A percentile compares a stretch with the other conserved stretches of the same genome.
Conservation (phyloP, 2,113 vertebrate species). For the Apaloderma vittatum region DNA sequence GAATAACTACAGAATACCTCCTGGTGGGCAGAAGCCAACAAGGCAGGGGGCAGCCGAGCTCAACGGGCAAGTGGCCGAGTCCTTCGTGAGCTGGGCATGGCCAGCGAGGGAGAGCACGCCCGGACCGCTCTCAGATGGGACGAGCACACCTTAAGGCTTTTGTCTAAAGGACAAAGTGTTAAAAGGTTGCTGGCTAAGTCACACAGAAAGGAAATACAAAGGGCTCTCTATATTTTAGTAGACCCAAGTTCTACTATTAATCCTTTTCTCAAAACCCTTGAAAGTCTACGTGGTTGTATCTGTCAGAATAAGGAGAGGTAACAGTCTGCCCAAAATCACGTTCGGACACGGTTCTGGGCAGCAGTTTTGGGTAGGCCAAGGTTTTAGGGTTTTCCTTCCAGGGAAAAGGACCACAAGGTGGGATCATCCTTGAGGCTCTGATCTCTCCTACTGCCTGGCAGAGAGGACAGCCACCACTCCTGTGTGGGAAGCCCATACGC, state of each 20-base stretch:
- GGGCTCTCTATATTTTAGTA: background rate
- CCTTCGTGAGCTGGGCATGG: background rate
- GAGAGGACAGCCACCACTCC: background rate
- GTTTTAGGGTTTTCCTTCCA: background rate
- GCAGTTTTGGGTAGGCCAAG: background rate
- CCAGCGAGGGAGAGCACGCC: background rate
- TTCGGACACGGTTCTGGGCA: background rate
- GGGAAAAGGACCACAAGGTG: background rate
- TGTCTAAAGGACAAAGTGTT: background rate
- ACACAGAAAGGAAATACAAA: background rate
- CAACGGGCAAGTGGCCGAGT: rapidly evolving
- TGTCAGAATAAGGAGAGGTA: background rate
- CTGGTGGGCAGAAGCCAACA: background rate
- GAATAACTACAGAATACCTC: background rate
- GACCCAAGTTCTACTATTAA: background rate
- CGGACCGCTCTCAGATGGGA: background rate
- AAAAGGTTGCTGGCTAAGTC: background rate
- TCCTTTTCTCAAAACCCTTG: background rate
- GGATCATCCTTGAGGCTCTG: background rate
- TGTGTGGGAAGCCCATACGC: rapidly evolving
- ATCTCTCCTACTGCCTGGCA: background rate
- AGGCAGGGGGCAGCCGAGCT: background rate
- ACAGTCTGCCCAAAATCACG: background rate
- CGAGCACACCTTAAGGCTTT: background rate
- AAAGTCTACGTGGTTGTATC: background rate